Evolutionary conservation across 2,888 invertebrate genomes (phyloP).

Genomic region (Chymomyza amoena): DNA sequence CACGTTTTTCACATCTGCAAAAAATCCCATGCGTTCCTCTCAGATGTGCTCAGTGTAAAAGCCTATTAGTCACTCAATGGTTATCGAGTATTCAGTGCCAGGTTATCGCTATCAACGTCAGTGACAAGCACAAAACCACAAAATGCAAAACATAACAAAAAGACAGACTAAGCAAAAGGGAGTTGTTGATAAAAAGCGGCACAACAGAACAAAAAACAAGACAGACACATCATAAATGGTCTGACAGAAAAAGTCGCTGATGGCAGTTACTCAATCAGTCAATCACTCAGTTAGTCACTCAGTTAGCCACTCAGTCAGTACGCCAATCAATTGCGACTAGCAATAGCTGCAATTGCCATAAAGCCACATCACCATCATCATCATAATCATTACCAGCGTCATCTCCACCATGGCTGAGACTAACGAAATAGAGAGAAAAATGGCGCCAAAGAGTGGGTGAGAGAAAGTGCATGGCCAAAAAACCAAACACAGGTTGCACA

Average conservation of each 20-base stretch:
- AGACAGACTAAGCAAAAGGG: background rate
- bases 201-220: background rate
- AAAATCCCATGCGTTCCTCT: no score
- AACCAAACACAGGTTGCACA: background rate
- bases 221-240: slow-evolving; percentile 43
- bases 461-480: background rate
- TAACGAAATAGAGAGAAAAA: background rate
- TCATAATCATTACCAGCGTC: slow-evolving; percentile 37
- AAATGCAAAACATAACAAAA: slow-evolving; percentile 17
- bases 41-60: no score
- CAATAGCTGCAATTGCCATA: slow-evolving; percentile 30
- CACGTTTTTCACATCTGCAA: no score
- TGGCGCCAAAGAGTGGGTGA: background rate
- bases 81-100: background rate
- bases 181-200: background rate
- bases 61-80: background rate
- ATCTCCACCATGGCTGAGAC: slow-evolving; percentile 22
- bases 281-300: background rate
- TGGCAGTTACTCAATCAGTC: slow-evolving; percentile 7
- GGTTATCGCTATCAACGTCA: slow-evolving; percentile 38
- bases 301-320: slow-evolving; percentile 4
- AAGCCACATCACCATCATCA: slow-evolving; percentile 26
- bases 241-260: slow-evolving; percentile 30
- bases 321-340: slow-evolving; percentile 42
- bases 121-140: slow-evolving; percentile 47